Conservation (phyloP, 2,113 vertebrate species). For the Takifugu flavidus region DNA sequence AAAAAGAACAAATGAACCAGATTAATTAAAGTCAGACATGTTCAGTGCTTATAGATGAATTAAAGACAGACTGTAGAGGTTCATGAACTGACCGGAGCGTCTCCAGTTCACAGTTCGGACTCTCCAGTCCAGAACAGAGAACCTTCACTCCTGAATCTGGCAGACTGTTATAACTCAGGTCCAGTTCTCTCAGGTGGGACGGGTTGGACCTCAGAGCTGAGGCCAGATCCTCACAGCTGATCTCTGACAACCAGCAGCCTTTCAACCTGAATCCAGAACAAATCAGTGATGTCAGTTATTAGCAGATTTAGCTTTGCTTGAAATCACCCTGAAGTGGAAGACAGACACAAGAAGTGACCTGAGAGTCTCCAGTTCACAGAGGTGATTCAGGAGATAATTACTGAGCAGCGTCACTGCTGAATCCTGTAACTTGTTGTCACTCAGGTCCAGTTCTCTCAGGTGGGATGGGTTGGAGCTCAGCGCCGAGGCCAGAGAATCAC, state of each 20-base stretch:
- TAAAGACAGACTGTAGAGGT: too few species aligned
- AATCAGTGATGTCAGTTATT: too few species aligned
- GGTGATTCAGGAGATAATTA: neutral
- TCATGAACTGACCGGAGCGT: neutral
- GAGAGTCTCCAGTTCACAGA: neutral
- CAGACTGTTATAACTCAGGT: neutral
- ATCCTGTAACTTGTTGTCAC: conserved; percentile 15
- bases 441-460: conserved; percentile 17
- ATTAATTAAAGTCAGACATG: neutral
- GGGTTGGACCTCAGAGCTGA: conserved; percentile 2
- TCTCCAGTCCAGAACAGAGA: neutral
- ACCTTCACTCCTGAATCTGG: neutral
- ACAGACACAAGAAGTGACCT: neutral
- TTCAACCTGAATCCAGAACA: neutral
- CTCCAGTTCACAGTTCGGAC: neutral
- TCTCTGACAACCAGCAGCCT: neutral
- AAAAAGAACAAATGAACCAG: neutral
- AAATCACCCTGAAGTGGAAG: too few species aligned
- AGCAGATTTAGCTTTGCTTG: too few species aligned
- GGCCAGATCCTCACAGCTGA: neutral
- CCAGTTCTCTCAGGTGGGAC: conserved; percentile 1
- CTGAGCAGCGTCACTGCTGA: conserved; percentile 7
- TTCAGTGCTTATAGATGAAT: too few species aligned
- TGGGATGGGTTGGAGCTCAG: conserved; percentile 6
- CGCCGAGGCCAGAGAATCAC: conserved; percentile 1